Evolutionary conservation across 2,113 vertebrate genomes (phyloP), one percentile per base, ranked within the genome.

Genomic region (Spilogale gracilis): DNA sequence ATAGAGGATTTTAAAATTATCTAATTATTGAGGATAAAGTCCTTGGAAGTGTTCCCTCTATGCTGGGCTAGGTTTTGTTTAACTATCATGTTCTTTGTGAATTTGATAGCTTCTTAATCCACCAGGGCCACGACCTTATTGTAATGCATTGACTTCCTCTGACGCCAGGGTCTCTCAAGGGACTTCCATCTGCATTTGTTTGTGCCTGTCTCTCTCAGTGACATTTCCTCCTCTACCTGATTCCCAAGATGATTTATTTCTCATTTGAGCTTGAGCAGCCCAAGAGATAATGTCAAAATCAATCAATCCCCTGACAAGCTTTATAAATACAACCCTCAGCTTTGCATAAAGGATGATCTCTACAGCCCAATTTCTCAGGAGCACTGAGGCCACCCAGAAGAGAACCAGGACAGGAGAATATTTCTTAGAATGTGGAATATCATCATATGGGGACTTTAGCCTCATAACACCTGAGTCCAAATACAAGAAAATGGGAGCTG

Each of bases 231-330:
- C 32, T 94, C 94, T 92, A 94, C 67, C 73, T 93, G 87, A n/a
- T 93, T 74, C 90, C 94, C 80, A 60, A 84, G 74, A 45, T 85
- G 65, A 93, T 96, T 97, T 94, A 80, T 92, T 98, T 98, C 89
- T 97, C 96, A 17, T 87, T 78, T 97, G 96, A 98, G 93, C 74
- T 96, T 96, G 0, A 95, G 79, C 86, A 97, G 85, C 89, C 67
- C 56, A 83, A 83, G 87, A 97, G 92, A 96, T 23, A 87, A 98
- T 45, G 89, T 96, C 96, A 97, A 63, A 96, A 93, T 96, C 94
- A 92, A 97, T 61, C 52, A 13, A n/a, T 2, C 79, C 0, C 0
- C 73, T 11, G 81, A 76, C 89, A 81, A 94, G 95, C 85, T 95
- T 97, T 97, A 74, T 81, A 94, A 96, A 78, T 56, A 89, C 71